These are phyloP conservation scores for Catalaphyllia jardinei DNA, from an alignment of 64 coral and sea anemone species.

Conservation along the genomic window DNA sequence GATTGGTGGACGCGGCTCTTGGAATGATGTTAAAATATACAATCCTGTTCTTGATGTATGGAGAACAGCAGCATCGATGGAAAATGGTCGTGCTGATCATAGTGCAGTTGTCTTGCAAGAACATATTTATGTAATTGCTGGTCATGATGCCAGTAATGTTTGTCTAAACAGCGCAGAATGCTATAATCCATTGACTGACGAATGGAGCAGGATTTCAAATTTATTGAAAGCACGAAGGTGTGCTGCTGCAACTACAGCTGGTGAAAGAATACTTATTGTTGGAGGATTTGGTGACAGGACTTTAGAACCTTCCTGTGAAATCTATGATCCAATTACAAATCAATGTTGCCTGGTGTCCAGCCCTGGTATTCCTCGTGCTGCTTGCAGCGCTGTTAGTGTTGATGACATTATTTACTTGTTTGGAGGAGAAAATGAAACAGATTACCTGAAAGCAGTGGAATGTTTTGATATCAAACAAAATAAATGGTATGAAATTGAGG, in stretches of 20 bases:
- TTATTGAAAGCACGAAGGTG: not conserved
- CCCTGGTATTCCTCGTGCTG: slow-evolving; percentile 9
- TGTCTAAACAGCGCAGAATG: not conserved
- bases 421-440: slow-evolving; percentile 2
- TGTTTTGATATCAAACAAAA: not conserved
- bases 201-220: not conserved
- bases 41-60: slow-evolving; percentile 24
- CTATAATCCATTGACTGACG: not conserved
- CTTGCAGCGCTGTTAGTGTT: not conserved
- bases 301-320: slow-evolving; percentile 8
- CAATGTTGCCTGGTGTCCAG: slow-evolving; percentile 2
- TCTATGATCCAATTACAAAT: slow-evolving; percentile 19
- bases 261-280: not conserved
- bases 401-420: slow-evolving; percentile 26
- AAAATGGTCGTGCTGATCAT: not conserved
- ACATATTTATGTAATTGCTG: slow-evolving; percentile 30
- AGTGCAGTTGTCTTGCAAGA: slow-evolving; percentile 15
- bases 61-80: slow-evolving; percentile 8
- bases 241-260: not conserved
- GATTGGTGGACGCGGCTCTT: slow-evolving; percentile 18
- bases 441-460: not conserved
- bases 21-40: not conserved
- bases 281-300: slow-evolving; percentile 11
- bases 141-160: not conserved
- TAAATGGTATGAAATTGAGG: not conserved